These are phyloP conservation scores for Bergia sp. DNA, from an alignment of 92 coral and sea anemone species.

Conservation along the genomic window DNA sequence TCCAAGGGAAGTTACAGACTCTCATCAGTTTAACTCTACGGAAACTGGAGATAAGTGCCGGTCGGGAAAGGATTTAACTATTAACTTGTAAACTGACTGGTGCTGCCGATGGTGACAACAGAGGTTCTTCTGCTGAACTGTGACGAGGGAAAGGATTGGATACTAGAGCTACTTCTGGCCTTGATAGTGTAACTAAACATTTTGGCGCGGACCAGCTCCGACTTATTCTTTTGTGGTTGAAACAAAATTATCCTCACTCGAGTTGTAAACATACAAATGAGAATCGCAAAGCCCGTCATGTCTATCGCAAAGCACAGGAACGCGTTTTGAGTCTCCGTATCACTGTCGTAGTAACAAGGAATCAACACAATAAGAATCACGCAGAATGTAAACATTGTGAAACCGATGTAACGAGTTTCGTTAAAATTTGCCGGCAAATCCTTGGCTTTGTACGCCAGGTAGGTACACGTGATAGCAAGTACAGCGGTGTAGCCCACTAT, in stretches of 20 bases:
- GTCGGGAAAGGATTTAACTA: too few species aligned
- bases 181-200: conserved; percentile 89
- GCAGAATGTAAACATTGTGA: conserved; percentile 94
- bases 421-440: conserved; percentile 91
- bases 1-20: too few species aligned
- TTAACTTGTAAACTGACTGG: conserved; percentile 47
- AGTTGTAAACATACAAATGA: conserved; percentile 85
- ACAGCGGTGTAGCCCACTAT: conserved; percentile 90
- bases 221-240: conserved; percentile 87
- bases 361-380: conserved; percentile 84
- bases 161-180: conserved; percentile 58
- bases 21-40: too few species aligned
- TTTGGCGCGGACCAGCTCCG: conserved; percentile 87
- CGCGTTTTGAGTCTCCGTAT: conserved; percentile 52
- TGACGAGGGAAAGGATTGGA: conserved; percentile 44
- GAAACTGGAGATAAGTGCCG: too few species aligned
- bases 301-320: conserved; percentile 71
- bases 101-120: conserved; percentile 78
- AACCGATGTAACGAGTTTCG: conserved; percentile 92
- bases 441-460: conserved; percentile 92
- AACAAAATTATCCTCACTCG: conserved; percentile 85
- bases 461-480: conserved; percentile 85
- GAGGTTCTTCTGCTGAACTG: conserved; percentile 69
- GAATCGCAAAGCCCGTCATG: conserved; percentile 76
- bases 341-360: conserved; percentile 77